Evolutionary conservation across 2,888 invertebrate species (phyloP).

Genomic region (Erynnis tages): DNA sequence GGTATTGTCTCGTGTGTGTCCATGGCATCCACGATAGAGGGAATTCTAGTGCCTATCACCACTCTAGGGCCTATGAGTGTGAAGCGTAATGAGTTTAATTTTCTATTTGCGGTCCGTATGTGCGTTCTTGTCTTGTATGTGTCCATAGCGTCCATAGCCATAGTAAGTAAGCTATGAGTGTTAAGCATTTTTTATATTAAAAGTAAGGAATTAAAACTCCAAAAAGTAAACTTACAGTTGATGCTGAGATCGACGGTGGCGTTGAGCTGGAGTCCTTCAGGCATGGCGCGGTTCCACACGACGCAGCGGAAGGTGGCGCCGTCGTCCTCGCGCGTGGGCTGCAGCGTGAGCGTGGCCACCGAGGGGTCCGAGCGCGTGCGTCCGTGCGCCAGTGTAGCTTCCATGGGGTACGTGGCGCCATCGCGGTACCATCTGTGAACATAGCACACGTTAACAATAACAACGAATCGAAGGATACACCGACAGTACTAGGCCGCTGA

Average conservation of each 20-base stretch:
- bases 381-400: slow-evolving; percentile 85
- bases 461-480: too few species aligned
- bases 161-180: too few species aligned
- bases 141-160: too few species aligned
- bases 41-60: too few species aligned
- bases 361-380: slow-evolving; percentile 88
- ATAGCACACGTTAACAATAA: not conserved
- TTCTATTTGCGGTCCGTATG: too few species aligned
- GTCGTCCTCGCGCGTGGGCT: slow-evolving; percentile 92
- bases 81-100: too few species aligned
- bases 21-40: too few species aligned
- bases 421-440: slow-evolving; percentile 89
- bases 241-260: slow-evolving; percentile 91
- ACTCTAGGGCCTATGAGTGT: too few species aligned
- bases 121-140: too few species aligned
- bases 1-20: too few species aligned
- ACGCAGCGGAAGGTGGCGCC: slow-evolving; percentile 91
- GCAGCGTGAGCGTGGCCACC: slow-evolving; percentile 87
- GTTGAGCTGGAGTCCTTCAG: slow-evolving; percentile 89
- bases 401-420: slow-evolving; percentile 87
- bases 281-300: slow-evolving; percentile 94
- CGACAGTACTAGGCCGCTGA: too few species aligned
- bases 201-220: not conserved
- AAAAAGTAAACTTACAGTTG: slow-evolving; percentile 87
- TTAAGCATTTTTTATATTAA: not conserved